Base-by-base conservation (phyloP, 2,888 invertebrate genomes). In the Alviniconcha strummeri region DNA sequence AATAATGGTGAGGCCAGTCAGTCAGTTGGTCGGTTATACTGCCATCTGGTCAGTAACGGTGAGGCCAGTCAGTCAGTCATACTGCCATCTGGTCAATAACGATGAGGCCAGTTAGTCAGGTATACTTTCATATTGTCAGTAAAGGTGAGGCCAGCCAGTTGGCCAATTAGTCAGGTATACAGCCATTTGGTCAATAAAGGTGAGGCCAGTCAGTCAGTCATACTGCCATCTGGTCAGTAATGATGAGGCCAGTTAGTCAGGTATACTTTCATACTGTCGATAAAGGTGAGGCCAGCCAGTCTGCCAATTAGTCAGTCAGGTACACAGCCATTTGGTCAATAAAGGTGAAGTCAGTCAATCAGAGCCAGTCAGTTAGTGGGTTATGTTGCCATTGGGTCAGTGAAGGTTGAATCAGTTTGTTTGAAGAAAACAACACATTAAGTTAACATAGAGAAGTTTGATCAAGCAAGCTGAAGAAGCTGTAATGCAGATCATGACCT, bases 131-230 rank as follows among this genome's bases (percentile, higher is more conserved):
- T 94, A 95, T 99, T 82, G 92, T 96, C 64, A 95, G 96, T 4
- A 96, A 97, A 90, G 98, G 94, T 93, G 85, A 67, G 56, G 13
- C n/a, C n/a, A n/a, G n/a, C n/a, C n/a, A n/a, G n/a, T n/a, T n/a
- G n/a, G n/a, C n/a, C n/a, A n/a, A n/a, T n/a, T n/a, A n/a, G n/a
- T n/a, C n/a, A n/a, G n/a, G n/a, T n/a, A n/a, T n/a, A 97, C 91
- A 96, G 97, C 84, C 98, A 99, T 94, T 95, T 99, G 82, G 92
- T 96, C 64, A 95, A 96, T 4, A 96, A 97, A 90, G 98, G 94
- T 93, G 85, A 67, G 56, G 13, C n/a, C n/a, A n/a, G n/a, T n/a
- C n/a, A n/a, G n/a, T n/a, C n/a, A 36, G 36, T 36, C 36, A 36
- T 36, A 36, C 36, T 36, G 36, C 84, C 98, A 99, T 94, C 95